These are phyloP conservation scores for Solen grandis DNA, from an alignment of 1,140 invertebrate genomes.

Conservation along the genomic window DNA sequence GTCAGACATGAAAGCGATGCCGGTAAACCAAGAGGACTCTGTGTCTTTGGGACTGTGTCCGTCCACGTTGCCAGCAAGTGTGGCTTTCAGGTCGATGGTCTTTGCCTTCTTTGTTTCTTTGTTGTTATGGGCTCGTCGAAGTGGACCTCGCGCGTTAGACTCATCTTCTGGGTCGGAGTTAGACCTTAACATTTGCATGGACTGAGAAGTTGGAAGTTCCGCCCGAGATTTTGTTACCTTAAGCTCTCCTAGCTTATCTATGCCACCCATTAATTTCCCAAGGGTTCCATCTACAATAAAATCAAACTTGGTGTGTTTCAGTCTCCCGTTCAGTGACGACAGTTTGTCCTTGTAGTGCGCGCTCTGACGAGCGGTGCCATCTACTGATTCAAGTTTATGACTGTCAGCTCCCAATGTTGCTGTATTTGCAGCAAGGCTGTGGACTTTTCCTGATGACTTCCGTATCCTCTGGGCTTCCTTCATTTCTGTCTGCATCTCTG, in stretches of 20 bases:
- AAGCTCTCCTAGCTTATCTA: slow-evolving; percentile 37
- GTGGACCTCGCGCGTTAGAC: slow-evolving; percentile 1
- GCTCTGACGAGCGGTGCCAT: slow-evolving; percentile 3
- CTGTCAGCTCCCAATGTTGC: slow-evolving; percentile 44
- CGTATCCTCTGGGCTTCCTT: slow-evolving; percentile 52
- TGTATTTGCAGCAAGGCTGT: slow-evolving; percentile 6
- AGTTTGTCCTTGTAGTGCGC: slow-evolving; percentile 42
- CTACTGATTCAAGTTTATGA: slow-evolving; percentile 21
- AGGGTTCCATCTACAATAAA: slow-evolving; percentile 30
- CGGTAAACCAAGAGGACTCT: slow-evolving; percentile 50
- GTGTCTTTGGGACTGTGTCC: slow-evolving; percentile 7
- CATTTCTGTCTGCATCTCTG: slow-evolving; percentile 13
- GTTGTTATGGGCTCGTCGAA: neutral
- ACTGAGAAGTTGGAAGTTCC: neutral
- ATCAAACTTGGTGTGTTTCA: slow-evolving; percentile 32
- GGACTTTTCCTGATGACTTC: slow-evolving; percentile 41
- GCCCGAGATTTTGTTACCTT: slow-evolving; percentile 22
- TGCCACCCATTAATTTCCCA: slow-evolving; percentile 32
- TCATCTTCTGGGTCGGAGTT: slow-evolving; percentile 43
- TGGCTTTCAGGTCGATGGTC: neutral
- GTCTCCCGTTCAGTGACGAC: slow-evolving; percentile 20
- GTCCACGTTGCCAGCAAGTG: neutral
- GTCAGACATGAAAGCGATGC: slow-evolving; percentile 23
- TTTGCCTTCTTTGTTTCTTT: neutral
- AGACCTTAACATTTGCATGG: neutral